phyloP scores from a whole-genome alignment of 2,113 vertebrate species.

The Crotalus helleri region DNA sequence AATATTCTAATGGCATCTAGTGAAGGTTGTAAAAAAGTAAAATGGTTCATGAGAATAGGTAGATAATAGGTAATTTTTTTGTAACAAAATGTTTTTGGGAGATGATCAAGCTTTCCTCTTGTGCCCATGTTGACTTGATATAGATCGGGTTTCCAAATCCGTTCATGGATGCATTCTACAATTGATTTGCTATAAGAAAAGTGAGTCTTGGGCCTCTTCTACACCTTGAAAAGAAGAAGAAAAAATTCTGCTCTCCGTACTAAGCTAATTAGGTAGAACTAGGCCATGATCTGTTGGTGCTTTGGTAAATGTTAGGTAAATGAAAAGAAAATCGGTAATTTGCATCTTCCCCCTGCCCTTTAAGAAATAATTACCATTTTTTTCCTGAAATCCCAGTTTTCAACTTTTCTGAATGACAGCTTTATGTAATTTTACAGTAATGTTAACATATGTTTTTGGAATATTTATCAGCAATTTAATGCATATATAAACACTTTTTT shows the following conservation, averaged over 20 bases:
- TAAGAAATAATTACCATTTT: not conserved
- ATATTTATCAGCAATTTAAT: not conserved
- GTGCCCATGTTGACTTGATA: not conserved
- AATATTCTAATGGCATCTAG: not conserved
- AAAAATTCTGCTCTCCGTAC: not conserved
- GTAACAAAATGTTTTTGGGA: not conserved
- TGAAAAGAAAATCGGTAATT: not conserved
- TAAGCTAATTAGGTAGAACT: not conserved
- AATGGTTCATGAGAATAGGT: not conserved
- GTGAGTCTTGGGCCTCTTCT: not conserved
- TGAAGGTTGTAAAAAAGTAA: not conserved
- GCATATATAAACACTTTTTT: slow-evolving; percentile 21
- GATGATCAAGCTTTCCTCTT: not conserved
- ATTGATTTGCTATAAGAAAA: not conserved
- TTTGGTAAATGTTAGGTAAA: not conserved
- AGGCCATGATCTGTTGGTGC: not conserved
- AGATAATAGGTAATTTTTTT: not conserved
- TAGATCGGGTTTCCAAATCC: not conserved
- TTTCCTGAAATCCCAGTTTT: not conserved
- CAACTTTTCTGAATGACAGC: not conserved
- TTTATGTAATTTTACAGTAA: not conserved
- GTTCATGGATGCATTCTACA: not conserved
- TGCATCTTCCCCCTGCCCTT: not conserved
- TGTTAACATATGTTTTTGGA: not conserved
- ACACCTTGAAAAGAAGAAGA: not conserved